Percentiles rank a stretch among this genome's conserved stretches.
These are phyloP conservation scores for Catalaphyllia jardinei DNA, from an alignment of 64 coral and sea anemone genomes.

Conservation along the genomic window DNA sequence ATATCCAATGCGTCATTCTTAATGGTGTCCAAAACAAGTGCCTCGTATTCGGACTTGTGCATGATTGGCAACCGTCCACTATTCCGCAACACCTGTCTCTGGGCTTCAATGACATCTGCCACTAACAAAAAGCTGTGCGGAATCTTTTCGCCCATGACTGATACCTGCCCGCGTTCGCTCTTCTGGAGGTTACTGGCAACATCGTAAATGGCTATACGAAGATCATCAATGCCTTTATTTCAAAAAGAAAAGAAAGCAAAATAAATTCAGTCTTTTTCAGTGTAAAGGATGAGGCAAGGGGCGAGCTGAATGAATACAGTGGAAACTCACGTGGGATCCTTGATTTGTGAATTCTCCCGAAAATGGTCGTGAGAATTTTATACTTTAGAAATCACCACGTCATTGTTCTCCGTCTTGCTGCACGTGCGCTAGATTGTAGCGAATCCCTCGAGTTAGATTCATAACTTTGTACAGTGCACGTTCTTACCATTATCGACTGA, in stretches of 20 bases:
- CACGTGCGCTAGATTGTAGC: too few relatives aligned
- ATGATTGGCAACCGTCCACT: constrained; percentile 72
- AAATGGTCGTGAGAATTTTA: too few relatives aligned
- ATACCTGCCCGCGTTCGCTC: constrained; percentile 37
- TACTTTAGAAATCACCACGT: too few relatives aligned
- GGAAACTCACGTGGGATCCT: too few relatives aligned
- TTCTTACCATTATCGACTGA: too few relatives aligned
- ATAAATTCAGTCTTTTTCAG: not conserved
- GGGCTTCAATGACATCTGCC: constrained; percentile 62
- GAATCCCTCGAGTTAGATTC: too few relatives aligned
- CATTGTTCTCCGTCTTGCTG: too few relatives aligned
- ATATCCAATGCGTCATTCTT: constrained; percentile 58
- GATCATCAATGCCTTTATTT: constrained; percentile 65
- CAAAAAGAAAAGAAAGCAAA: not conserved
- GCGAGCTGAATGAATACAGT: not conserved
- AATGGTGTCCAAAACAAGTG: constrained; percentile 79
- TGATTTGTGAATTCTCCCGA: too few relatives aligned
- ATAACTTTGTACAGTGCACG: too few relatives aligned
- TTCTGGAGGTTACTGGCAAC: constrained; percentile 42
- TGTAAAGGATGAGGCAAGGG: too few relatives aligned
- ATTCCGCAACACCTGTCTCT: constrained; percentile 46
- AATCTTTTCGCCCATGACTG: constrained; percentile 90
- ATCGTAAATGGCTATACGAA: constrained; percentile 77
- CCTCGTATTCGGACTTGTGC: constrained; percentile 76
- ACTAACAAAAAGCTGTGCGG: constrained; percentile 78